Base-by-base conservation (phyloP, 2,113 vertebrate species). In the Pteropus alecto region DNA sequence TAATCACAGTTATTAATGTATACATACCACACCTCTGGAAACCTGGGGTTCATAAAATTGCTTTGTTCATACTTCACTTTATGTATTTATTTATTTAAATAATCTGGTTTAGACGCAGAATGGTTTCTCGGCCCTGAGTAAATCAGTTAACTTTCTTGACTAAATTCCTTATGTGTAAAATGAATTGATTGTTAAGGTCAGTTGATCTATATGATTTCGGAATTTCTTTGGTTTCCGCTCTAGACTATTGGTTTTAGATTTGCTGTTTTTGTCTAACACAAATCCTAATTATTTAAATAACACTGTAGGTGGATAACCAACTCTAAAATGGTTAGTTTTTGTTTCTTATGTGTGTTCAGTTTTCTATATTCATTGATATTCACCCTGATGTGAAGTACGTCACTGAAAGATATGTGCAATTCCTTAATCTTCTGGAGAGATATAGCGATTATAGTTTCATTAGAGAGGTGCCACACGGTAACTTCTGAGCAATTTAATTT, bases 221-320 rank as follows among this genome's bases (percentile, higher is more conserved):
- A 11, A 65, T 43, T 76, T 85, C 26, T 93, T 81, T 71, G 67
- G 28, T 46, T 94, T 94, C 28, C 87, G 18, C 6, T 38, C 54
- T 81, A 41, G 46, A 33, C 63, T 56, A 73, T 24, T 79, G 19
- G 19, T 92, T 87, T 87, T 90, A n/a, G 4, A 78, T 76, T 28
- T 96, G 77, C 93, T 63, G 24, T 87, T 22, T 73, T 70, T 97
- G 51, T 76, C 19, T 93, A 96, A 79, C 15, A 87, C 14, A 94
- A 78, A 93, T 79, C 28, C 41, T 73, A 68, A 33, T 61, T 4
- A 68, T 68, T 87, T 79, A 61, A 68, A 74, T 87, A 88, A 60
- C 15, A 71, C 3, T 79, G 6, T 43, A 74, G 38, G 0, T 79
- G 87, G 51, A 51, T 51, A 16, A 51, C 48, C 48, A 51, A 51